Percentiles rank a stretch among this genome's conserved stretches.
phyloP scores from a whole-genome alignment of 2,113 vertebrate genomes.

The Marmota flaviventris region DNA sequence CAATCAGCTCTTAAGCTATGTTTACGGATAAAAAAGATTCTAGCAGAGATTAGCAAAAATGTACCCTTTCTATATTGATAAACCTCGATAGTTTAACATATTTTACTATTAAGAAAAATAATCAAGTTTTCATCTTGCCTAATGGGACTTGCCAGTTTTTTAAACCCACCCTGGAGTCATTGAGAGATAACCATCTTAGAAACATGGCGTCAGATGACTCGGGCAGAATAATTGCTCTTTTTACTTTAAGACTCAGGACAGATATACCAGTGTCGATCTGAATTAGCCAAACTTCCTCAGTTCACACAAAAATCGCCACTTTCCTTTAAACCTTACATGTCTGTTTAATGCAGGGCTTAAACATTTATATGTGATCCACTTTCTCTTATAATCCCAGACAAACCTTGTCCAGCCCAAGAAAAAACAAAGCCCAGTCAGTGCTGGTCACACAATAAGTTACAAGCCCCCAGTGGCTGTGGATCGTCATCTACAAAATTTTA shows the following conservation, averaged over 20 bases:
- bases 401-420: not conserved
- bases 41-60: constrained; percentile 63
- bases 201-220: not conserved
- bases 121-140: not conserved
- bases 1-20: constrained; percentile 52
- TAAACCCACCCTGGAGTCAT: not conserved
- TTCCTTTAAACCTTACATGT: not conserved
- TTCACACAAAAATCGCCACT: not conserved
- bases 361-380: not conserved
- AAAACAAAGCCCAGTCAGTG: not conserved
- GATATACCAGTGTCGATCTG: constrained; percentile 52
- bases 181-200: not conserved
- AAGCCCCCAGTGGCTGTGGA: not conserved
- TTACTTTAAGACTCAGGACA: constrained; percentile 59
- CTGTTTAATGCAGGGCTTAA: not conserved
- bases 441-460: not conserved
- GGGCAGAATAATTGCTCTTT: constrained; percentile 48
- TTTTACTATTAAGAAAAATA: not conserved
- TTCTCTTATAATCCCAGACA: constrained; percentile 59
- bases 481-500: constrained; percentile 56
- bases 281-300: constrained; percentile 60
- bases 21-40: constrained; percentile 65
- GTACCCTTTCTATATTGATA: not conserved
- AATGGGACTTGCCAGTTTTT: not conserved
- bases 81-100: not conserved